Conservation (phyloP, 2,888 invertebrate species). For the Esperia sulphurella region DNA sequence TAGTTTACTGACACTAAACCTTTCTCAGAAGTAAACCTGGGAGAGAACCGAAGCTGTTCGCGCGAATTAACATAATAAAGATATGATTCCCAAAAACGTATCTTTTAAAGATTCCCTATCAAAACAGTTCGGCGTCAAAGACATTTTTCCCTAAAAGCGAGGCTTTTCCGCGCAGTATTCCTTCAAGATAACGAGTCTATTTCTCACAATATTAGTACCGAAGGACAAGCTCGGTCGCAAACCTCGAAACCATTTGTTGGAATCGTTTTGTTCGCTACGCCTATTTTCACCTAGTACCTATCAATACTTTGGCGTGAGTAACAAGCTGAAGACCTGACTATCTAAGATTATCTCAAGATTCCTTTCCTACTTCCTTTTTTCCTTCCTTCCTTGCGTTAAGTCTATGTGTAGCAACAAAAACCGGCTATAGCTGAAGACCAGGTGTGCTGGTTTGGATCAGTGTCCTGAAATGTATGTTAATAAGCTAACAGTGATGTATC, state of each 20-base stretch:
- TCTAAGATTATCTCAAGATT: background rate
- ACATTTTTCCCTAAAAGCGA: background rate
- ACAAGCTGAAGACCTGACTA: constrained; percentile 4
- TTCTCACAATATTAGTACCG: constrained; percentile 24
- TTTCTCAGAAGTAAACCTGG: too few relatives aligned
- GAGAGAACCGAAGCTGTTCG: too few relatives aligned
- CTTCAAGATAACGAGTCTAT: constrained; percentile 3
- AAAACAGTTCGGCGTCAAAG: background rate
- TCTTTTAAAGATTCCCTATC: background rate
- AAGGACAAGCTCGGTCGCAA: constrained; percentile 32
- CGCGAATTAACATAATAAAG: too few relatives aligned
- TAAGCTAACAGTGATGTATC: too few relatives aligned
- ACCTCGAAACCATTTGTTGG: constrained; percentile 39
- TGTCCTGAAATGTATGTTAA: too few relatives aligned
- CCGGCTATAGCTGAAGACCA: too few relatives aligned
- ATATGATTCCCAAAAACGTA: too few relatives aligned
- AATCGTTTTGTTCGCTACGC: constrained; percentile 29
- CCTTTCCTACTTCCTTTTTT: too few relatives aligned
- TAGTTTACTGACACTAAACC: too few relatives aligned
- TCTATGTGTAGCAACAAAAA: too few relatives aligned
- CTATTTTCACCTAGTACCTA: constrained; percentile 33
- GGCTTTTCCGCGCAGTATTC: background rate
- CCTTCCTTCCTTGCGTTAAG: too few relatives aligned
- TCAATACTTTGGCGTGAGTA: constrained; percentile 20
- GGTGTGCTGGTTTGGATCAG: too few relatives aligned